Evolutionary conservation across 2,888 invertebrate genomes (phyloP).

Genomic region (Alsophila aescularia): DNA sequence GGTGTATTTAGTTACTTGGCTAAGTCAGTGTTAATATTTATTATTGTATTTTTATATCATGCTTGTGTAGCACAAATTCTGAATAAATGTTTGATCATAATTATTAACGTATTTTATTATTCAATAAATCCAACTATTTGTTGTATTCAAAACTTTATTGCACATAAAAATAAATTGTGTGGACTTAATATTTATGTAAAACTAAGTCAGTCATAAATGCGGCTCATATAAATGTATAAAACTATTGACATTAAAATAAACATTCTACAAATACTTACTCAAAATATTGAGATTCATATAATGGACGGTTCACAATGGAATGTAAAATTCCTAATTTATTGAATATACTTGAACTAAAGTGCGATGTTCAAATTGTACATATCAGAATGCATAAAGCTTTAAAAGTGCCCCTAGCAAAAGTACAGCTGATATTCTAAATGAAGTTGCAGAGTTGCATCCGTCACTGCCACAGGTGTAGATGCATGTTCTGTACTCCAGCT

Average conservation of each 20-base stretch:
- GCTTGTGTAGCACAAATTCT: slow-evolving; percentile 84
- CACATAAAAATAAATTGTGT: slow-evolving; percentile 22
- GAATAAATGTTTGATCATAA: slow-evolving; percentile 80
- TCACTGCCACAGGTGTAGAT: slow-evolving; percentile 93
- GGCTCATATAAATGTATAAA: slow-evolving; percentile 14
- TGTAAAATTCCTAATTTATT: slow-evolving; percentile 2
- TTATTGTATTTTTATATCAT: slow-evolving; percentile 84
- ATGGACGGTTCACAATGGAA: slow-evolving; percentile 8
- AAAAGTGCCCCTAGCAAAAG: slow-evolving; percentile 40
- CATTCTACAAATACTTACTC: neutral
- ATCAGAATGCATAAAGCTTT: slow-evolving; percentile 36
- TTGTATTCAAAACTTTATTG: slow-evolving; percentile 26
- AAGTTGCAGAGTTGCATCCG: slow-evolving; percentile 90
- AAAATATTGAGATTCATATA: slow-evolving; percentile 16
- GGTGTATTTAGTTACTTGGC: slow-evolving; percentile 65
- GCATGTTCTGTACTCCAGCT: slow-evolving; percentile 93
- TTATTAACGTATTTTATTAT: slow-evolving; percentile 5
- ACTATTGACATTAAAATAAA: slow-evolving; percentile 9
- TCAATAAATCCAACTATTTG: neutral
- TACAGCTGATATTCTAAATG: slow-evolving; percentile 47
- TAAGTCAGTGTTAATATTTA: slow-evolving; percentile 82
- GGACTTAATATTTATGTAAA: slow-evolving; percentile 15
- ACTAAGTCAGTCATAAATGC: slow-evolving; percentile 29
- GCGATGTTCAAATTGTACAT: slow-evolving; percentile 16
- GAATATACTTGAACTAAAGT: neutral